A percentile compares a stretch with the other conserved stretches of the same genome.
These are phyloP conservation scores for Albula goreensis DNA, from an alignment of 2,113 vertebrate genomes.

Conservation along the genomic window DNA sequence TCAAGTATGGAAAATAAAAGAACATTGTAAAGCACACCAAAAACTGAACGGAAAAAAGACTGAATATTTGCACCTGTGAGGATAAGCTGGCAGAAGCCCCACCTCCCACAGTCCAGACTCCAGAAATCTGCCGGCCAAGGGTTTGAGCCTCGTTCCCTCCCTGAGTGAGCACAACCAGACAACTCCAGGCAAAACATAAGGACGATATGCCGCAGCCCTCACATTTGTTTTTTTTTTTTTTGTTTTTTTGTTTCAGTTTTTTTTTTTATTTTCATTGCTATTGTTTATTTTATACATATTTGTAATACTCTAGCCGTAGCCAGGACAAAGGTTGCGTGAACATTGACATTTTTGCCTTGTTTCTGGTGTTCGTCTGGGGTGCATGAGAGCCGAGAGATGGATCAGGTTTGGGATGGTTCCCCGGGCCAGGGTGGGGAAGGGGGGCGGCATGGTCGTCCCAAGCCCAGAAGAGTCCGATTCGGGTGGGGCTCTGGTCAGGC, in stretches of 20 bases:
- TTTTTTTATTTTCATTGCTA: slow-evolving; percentile 24
- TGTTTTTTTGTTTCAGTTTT: slow-evolving; percentile 16
- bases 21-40: slow-evolving; percentile 3
- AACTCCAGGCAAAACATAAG: slow-evolving; percentile 7
- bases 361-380: slow-evolving; percentile 6
- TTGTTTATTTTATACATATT: slow-evolving; percentile 32
- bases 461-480: neutral
- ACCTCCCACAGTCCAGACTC: neutral
- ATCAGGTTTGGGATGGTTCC: neutral
- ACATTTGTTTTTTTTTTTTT: slow-evolving; percentile 16
- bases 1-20: neutral
- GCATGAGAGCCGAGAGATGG: neutral
- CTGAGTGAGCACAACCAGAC: slow-evolving; percentile 1
- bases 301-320: slow-evolving; percentile 21
- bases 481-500: neutral
- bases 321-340: slow-evolving; percentile 41
- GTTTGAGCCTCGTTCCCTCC: neutral
- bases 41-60: neutral
- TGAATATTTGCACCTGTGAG: neutral
- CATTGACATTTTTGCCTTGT: slow-evolving; percentile 28
- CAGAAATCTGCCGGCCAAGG: slow-evolving; percentile 8
- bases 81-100: neutral
- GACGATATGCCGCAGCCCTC: slow-evolving; percentile 33
- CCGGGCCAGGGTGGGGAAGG: neutral
- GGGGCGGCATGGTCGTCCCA: neutral